Percentiles rank a stretch among this genome's conserved stretches.
These are phyloP conservation scores for Urocolius indicus DNA, from an alignment of 2,113 vertebrate genomes.

Conservation along the genomic window DNA sequence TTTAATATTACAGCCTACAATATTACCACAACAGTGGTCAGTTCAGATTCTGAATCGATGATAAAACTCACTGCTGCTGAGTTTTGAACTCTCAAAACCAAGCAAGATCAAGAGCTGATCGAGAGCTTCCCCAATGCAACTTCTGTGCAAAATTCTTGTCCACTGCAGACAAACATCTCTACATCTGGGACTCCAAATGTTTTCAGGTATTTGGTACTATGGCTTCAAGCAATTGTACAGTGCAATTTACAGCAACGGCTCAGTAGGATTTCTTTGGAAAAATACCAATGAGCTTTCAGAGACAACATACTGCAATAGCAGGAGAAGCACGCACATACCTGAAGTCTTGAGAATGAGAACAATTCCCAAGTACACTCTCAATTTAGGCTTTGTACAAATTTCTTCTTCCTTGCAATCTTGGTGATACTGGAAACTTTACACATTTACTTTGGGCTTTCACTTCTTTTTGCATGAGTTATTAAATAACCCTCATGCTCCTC, in stretches of 20 bases:
- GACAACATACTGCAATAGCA: not conserved
- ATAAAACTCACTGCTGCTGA: not conserved
- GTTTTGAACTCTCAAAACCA: not conserved
- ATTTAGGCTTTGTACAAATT: not conserved
- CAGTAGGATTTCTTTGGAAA: not conserved
- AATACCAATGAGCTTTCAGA: not conserved
- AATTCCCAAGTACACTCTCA: not conserved
- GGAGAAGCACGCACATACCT: not conserved
- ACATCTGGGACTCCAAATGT: not conserved
- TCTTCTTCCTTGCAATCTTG: not conserved
- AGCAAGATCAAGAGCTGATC: not conserved
- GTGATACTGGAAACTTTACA: not conserved
- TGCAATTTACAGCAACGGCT: not conserved
- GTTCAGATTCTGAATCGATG: not conserved
- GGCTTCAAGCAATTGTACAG: not conserved
- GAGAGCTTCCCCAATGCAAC: not conserved
- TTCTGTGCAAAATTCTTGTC: not conserved
- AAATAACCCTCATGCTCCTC: slow-evolving; percentile 32
- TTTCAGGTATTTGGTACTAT: not conserved
- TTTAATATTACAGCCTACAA: not conserved
- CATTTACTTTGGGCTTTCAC: not conserved
- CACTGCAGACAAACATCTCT: not conserved
- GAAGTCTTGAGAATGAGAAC: not conserved
- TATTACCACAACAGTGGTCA: not conserved
- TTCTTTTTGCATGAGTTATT: not conserved